Evolutionary conservation across 37 sponge, comb jelly and placozoan genomes (phyloP), one percentile per base, ranked within the genome.

Genomic region (Lycopodina hypogea): DNA sequence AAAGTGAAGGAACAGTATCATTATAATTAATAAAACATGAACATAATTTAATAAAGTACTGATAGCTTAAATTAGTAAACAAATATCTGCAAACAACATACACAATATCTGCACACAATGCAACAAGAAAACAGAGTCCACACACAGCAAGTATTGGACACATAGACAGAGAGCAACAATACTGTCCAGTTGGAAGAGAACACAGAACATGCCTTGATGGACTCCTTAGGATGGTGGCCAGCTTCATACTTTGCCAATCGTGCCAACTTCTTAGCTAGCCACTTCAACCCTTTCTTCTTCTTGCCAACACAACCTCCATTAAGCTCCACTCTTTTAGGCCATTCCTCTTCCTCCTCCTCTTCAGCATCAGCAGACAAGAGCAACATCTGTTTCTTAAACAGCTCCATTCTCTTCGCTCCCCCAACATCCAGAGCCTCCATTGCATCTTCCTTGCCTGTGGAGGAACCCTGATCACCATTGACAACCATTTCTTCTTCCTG

Each of bases 141-240:
- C n/a, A n/a, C n/a, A n/a, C n/a, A n/a, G n/a, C n/a, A n/a, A n/a
- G n/a, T n/a, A n/a, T n/a, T n/a, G n/a, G n/a, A n/a, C n/a, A n/a
- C n/a, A n/a, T n/a, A n/a, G n/a, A n/a, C n/a, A n/a, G 56, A 53
- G 56, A 19, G 18, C 14, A 53, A 19, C 17, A 53, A 53, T 19
- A 53, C 56, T 18, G 18, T 53, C 17, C 56, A 53, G 56, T 19
- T 19, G 17, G 14, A 53, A 18, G 18, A 53, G 18, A 53, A 18
- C 56, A n/a, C 22, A 6, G 28, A 1, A 24, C 55, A 21, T 33
- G 89, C 93, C 93, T 94, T 94, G 19, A 59, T 32, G 22, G 93
- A 68, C n/a, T 90, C 72, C 48, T 94, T 87, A 17, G 95, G 95
- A 59, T 60, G 56, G 32, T 91, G 62, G 34, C 89, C 95, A 40